Base-by-base conservation (phyloP, 1,140 invertebrate genomes). In the Nylanderia fulva region DNA sequence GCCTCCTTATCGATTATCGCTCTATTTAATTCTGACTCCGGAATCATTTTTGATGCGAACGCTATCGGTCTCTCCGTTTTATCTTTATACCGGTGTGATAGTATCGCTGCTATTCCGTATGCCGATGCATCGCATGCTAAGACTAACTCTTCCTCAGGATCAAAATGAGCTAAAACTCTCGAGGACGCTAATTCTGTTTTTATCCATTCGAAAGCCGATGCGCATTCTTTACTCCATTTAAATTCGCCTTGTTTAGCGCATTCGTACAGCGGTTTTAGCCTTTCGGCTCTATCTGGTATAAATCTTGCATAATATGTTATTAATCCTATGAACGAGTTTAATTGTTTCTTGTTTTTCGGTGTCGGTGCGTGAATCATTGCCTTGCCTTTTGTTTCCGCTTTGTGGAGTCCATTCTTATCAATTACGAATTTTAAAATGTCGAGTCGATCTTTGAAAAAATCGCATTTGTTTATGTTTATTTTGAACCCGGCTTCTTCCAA, bases 341-440 rank as follows among this genome's bases (percentile, higher is more conserved):
- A 42, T 71, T 90, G 68, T 18, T 85, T 87, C 0, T 9, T 9
- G 77, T 92, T 85, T 9, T 15, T 68, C 8, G 92, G 92, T 7
- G n/a, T 27, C 1, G 91, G 91, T 27, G 90, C 88, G 11, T 91
- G 48, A 11, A 85, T 21, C 56, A 92, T 90, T 0, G 90, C 90
- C 11, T 69, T 21, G 21, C 18, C 58, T 69, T 90, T 91, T 7
- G 75, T 60, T 42, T 52, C 45, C n/a, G 87, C 68, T 52, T 88
- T 91, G 36, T 88, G 87, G 13, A 93, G 58, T 0, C 91, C 88
- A 7, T 83, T 0, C 76, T 91, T 91, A 71, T 90, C 86, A 21
- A 95, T 92, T 2, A 85, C 87, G 85, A 91, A 92, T 8, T 93
- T 93, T 1, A 63, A 1, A 7, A 63, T 33, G 1, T 63, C 60